A percentile compares a stretch with the other conserved stretches of the same genome.
phyloP scores from a whole-genome alignment of 2,113 vertebrate genomes.

The Riparia riparia region DNA sequence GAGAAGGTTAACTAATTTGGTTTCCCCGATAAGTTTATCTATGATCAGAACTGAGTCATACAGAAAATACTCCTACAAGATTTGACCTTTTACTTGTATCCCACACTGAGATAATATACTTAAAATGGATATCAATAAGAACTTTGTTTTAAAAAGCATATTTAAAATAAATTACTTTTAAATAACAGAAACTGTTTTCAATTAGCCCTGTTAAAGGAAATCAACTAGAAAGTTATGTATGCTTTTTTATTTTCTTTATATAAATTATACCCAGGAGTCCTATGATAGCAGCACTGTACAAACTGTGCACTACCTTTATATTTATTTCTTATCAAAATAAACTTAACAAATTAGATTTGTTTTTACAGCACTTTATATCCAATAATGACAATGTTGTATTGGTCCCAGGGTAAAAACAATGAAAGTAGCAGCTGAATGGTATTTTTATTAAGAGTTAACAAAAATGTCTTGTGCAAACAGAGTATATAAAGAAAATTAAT shows the following conservation, averaged over 20 bases:
- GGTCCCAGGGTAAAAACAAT: constrained; percentile 71
- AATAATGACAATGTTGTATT: constrained; percentile 69
- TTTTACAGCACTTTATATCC: constrained; percentile 74
- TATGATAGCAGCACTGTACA: constrained; percentile 62
- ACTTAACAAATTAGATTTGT: constrained; percentile 73
- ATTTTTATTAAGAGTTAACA: constrained; percentile 73
- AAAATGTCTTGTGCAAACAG: constrained; percentile 68
- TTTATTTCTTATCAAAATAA: constrained; percentile 78
- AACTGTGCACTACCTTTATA: constrained; percentile 72
- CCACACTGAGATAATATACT: constrained; percentile 79
- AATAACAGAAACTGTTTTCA: constrained; percentile 79
- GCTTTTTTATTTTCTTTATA: constrained; percentile 73
- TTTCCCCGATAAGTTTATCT: constrained; percentile 78
- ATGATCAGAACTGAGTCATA: constrained; percentile 82
- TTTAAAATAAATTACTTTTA: constrained; percentile 79
- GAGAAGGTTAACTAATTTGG: constrained; percentile 80
- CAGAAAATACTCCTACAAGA: constrained; percentile 79
- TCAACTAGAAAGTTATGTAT: constrained; percentile 72
- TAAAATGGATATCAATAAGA: constrained; percentile 77
- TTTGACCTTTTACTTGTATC: constrained; percentile 83
- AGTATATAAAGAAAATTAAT: constrained; percentile 66
- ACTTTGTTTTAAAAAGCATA: constrained; percentile 77
- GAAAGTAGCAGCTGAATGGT: constrained; percentile 63
- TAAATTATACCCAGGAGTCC: constrained; percentile 74
- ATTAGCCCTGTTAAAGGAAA: constrained; percentile 73